Conservation (phyloP, 2,113 vertebrate species). For the Menidia beryllina region DNA sequence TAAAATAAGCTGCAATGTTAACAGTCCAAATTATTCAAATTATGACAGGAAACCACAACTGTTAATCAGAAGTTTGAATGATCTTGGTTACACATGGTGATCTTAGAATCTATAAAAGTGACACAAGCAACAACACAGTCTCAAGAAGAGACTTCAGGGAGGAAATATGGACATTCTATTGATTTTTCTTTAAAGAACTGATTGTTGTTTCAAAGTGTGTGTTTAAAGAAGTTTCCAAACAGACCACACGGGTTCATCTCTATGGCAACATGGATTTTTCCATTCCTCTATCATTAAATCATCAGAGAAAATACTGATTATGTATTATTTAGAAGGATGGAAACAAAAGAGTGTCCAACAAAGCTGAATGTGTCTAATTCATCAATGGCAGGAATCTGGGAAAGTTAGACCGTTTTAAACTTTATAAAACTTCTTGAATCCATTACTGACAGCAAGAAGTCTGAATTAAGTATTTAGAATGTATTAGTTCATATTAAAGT, state of each 20-base stretch:
- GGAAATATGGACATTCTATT: neutral
- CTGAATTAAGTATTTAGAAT: neutral
- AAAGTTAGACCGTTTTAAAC: neutral
- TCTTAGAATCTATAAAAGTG: too few species aligned
- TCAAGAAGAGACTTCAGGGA: neutral
- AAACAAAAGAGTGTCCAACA: neutral
- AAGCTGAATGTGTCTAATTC: slow-evolving; percentile 1
- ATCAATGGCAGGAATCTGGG: neutral
- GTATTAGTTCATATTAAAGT: neutral
- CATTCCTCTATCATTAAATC: neutral
- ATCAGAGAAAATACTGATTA: slow-evolving; percentile 12
- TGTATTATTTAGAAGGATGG: neutral
- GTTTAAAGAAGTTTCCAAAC: slow-evolving; percentile 9
- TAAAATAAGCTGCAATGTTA: too few species aligned
- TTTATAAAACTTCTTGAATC: neutral
- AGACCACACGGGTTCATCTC: slow-evolving; percentile 33
- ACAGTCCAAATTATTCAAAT: too few species aligned
- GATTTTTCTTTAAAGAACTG: neutral
- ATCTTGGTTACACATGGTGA: too few species aligned
- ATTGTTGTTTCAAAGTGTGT: slow-evolving; percentile 9
- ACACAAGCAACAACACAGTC: neutral
- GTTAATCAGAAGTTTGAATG: too few species aligned
- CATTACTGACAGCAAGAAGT: neutral
- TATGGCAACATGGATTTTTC: slow-evolving; percentile 23
- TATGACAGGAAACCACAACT: too few species aligned